Base-by-base conservation (phyloP, 2,888 invertebrate species). In the Dryococelus australis region DNA sequence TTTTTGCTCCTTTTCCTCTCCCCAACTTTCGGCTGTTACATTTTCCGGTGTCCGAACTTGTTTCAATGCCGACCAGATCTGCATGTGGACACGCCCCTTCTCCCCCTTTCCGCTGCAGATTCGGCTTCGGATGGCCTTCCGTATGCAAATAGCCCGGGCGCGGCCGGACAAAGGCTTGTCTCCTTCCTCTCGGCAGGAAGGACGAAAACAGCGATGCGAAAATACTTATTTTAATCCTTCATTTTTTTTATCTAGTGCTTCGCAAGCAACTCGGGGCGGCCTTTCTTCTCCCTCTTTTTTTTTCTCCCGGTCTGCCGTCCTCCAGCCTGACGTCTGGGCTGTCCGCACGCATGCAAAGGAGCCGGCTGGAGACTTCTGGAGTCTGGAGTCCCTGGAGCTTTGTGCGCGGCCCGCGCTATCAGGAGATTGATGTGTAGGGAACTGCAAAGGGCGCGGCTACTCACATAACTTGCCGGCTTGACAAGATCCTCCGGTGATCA, bases 1-100 rank as follows among this genome's bases (percentile, higher is more conserved):
- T 65, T 65, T 65, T 65, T 65, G 12, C 47, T 65, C 16, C 65
- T 16, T 65, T 65, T 65, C 65, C 65, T 65, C 65, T 65, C 65
- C 65, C 24, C 65, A 13, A 13, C 65, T 13, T 65, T 65, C 65
- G 65, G 65, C 65, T 65, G 65, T 65, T 65, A 65, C 65, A 65
- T 65, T 65, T 65, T 65, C 65, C 65, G 65, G 65, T 65, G 65
- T 65, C 65, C 65, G 65, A 65, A 65, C 65, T 65, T 65, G 65
- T 65, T 20, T 65, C 65, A 65, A 24, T 65, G 65, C 65, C 65
- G 65, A 65, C 65, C 65, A 24, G 16, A 65, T 65, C 65, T 65
- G 65, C 65, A 65, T 65, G 65, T 16, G 4, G 65, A 16, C 8
- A 8, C 10, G 10, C 8, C 65, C 65, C 65, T 24, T 24, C 20